phyloP scores from a whole-genome alignment of 2,888 invertebrate genomes.

The Emesis russula region DNA sequence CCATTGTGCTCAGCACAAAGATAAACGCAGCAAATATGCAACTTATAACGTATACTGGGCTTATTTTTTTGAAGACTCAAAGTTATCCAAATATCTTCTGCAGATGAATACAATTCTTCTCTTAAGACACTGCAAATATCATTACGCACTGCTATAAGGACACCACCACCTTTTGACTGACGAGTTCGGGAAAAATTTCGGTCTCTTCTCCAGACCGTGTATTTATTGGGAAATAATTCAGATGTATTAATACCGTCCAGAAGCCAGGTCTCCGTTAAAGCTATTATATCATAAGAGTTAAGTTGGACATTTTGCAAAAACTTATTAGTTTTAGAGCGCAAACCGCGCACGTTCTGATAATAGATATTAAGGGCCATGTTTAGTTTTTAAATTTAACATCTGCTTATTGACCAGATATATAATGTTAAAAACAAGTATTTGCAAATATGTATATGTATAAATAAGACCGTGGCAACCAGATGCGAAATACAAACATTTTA shows the following conservation, averaged over 20 bases:
- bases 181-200: background rate
- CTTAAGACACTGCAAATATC: background rate
- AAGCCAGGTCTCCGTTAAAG: background rate
- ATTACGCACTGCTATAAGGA: background rate
- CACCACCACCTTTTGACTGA: background rate
- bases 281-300: too few species aligned
- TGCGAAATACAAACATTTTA: background rate
- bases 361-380: background rate
- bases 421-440: too few species aligned
- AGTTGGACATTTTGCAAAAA: too few species aligned
- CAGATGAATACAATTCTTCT: conserved; percentile 2
- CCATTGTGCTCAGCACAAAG: background rate
- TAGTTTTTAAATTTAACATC: too few species aligned
- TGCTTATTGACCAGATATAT: too few species aligned
- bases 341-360: conserved; percentile 7
- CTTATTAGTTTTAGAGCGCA: background rate
- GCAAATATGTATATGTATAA: too few species aligned
- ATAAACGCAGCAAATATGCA: background rate
- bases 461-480: background rate
- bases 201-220: too few species aligned
- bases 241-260: conserved; percentile 2
- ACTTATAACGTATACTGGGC: background rate
- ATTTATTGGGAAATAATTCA: background rate
- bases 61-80: background rate
- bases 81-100: background rate